Conservation (phyloP, 2,888 invertebrate species). For the Gastracanthus pulcherrimus region DNA sequence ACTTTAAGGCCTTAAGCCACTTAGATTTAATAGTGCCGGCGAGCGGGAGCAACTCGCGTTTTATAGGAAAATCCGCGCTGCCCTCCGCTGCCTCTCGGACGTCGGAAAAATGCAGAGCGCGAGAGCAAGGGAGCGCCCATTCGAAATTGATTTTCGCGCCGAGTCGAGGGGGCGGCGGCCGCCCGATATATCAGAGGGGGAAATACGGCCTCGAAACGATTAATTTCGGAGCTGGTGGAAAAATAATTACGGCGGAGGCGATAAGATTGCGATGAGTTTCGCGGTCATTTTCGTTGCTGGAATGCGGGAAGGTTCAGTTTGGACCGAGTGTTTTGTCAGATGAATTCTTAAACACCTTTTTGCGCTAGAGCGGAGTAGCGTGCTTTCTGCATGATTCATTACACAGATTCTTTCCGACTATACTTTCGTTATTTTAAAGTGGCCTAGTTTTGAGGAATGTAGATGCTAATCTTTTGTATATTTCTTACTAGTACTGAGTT, state of each 20-base stretch:
- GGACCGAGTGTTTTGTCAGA: no score
- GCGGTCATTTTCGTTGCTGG: no score
- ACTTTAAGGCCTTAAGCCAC: slow-evolving; percentile 74
- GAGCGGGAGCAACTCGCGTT: slow-evolving; percentile 42
- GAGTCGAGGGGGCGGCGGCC: neutral
- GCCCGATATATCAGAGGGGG: neutral
- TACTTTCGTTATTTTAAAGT: neutral
- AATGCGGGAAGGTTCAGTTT: no score
- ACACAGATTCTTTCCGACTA: no score
- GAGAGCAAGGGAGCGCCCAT: neutral
- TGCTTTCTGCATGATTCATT: slow-evolving; percentile 5
- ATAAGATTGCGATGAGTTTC: no score
- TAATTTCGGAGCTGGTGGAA: no score
- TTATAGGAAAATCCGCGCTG: slow-evolving; percentile 53
- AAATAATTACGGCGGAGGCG: no score
- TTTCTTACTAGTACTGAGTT: neutral
- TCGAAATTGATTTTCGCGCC: neutral
- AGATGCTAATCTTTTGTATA: neutral
- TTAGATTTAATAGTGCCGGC: slow-evolving; percentile 73
- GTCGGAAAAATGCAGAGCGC: slow-evolving; percentile 32
- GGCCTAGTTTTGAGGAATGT: slow-evolving; percentile 11
- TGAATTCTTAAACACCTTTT: neutral
- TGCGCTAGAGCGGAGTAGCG: neutral
- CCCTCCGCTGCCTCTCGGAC: neutral
- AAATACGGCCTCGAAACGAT: neutral